phyloP scores from a whole-genome alignment of 2,888 invertebrate genomes.

The Drosophila rellima region DNA sequence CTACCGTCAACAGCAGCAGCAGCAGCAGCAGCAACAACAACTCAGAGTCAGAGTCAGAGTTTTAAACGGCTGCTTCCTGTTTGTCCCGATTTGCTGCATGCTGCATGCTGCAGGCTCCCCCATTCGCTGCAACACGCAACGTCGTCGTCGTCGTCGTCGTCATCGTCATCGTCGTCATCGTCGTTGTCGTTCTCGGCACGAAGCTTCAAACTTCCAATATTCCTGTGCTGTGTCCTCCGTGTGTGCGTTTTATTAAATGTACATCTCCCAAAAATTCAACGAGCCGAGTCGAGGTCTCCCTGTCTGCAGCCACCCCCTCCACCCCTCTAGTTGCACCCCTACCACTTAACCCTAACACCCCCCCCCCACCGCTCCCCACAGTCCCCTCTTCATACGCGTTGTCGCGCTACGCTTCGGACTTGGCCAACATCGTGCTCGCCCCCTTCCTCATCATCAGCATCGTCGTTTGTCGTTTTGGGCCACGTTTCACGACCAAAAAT shows the following conservation, averaged over 20 bases:
- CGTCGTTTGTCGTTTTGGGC: slow-evolving; percentile 20
- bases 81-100: slow-evolving; percentile 8
- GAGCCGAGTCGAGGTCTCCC: slow-evolving; percentile 29
- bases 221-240: slow-evolving; percentile 38
- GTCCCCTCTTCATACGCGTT: neutral
- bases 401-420: slow-evolving; percentile 24
- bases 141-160: slow-evolving; percentile 1
- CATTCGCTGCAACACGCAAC: slow-evolving; percentile 28
- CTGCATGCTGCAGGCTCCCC: slow-evolving; percentile 14
- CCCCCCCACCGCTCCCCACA: neutral
- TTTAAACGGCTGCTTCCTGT: slow-evolving; percentile 42
- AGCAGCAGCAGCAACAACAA: slow-evolving; percentile 1
- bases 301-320: neutral
- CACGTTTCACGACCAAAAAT: slow-evolving; percentile 42
- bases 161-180: neutral
- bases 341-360: neutral
- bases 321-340: neutral
- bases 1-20: slow-evolving; percentile 1
- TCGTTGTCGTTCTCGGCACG: slow-evolving; percentile 23
- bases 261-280: slow-evolving; percentile 58
- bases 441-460: slow-evolving; percentile 6
- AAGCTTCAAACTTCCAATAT: slow-evolving; percentile 58
- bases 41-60: neutral
- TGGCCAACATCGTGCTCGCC: slow-evolving; percentile 2
- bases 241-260: slow-evolving; percentile 68